Percentiles rank a stretch among this genome's conserved stretches.
These are phyloP conservation scores for Drepana falcataria DNA, from an alignment of 2,888 invertebrate species.

Conservation along the genomic window DNA sequence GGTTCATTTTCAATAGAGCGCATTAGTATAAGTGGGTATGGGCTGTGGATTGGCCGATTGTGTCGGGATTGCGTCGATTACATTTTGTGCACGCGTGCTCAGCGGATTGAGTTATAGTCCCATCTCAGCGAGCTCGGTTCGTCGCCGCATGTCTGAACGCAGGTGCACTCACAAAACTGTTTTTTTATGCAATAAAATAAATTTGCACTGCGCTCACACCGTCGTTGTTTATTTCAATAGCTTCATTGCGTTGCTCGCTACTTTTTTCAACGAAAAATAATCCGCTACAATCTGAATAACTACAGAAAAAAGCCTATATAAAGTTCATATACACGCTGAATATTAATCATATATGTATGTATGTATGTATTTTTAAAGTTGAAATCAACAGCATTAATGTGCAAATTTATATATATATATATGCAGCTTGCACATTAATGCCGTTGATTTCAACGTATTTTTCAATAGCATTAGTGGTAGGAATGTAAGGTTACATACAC, in stretches of 20 bases:
- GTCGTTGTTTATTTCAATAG: neutral
- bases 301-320: too few relatives aligned
- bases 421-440: too few relatives aligned
- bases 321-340: too few relatives aligned
- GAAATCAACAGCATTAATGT: too few relatives aligned
- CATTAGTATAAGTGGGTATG: constrained; percentile 57
- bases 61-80: constrained; percentile 45
- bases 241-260: neutral
- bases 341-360: too few relatives aligned
- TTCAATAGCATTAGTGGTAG: too few relatives aligned
- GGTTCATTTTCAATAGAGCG: constrained; percentile 49
- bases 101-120: constrained; percentile 58
- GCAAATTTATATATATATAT: too few relatives aligned
- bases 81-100: constrained; percentile 33
- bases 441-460: too few relatives aligned
- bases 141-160: constrained; percentile 26
- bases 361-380: too few relatives aligned
- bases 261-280: too few relatives aligned
- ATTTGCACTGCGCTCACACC: neutral
- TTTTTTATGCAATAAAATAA: constrained; percentile 5
- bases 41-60: constrained; percentile 48
- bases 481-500: too few relatives aligned
- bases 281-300: too few relatives aligned
- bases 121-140: constrained; percentile 28
- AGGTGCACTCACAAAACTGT: constrained; percentile 33